Conservation (phyloP, 92 coral and sea anemone genomes). For the Zoanthus sansibaricus region DNA sequence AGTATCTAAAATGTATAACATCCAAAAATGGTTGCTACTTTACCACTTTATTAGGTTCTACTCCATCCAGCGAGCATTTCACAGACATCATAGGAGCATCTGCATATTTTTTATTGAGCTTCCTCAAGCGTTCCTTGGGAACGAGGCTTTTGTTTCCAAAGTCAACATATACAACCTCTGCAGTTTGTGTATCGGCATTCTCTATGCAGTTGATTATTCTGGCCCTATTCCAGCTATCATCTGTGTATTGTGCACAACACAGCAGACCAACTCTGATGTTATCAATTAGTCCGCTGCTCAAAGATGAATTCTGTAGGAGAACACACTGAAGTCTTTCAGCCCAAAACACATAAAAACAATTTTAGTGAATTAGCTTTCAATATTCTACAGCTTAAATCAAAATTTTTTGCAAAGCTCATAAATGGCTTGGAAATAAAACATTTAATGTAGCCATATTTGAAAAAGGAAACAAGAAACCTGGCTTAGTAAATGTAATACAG, state of each 20-base stretch:
- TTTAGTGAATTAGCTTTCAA: too few species aligned
- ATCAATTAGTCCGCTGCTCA: constrained; percentile 50
- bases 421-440: too few species aligned
- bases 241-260: constrained; percentile 87
- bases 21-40: neutral
- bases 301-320: constrained; percentile 19
- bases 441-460: too few species aligned
- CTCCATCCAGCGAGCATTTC: constrained; percentile 80
- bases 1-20: too few species aligned
- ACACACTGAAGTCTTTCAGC: neutral
- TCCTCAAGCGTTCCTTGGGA: constrained; percentile 68
- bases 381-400: too few species aligned
- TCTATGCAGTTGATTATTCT: constrained; percentile 53
- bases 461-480: too few species aligned
- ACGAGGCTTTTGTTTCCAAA: constrained; percentile 87
- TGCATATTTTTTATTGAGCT: constrained; percentile 73
- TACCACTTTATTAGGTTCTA: constrained; percentile 55
- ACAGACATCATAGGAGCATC: constrained; percentile 85
- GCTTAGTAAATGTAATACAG: too few species aligned
- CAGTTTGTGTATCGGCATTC: constrained; percentile 52
- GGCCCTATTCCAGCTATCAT: constrained; percentile 84
- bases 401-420: too few species aligned
- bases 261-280: constrained; percentile 69
- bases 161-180: constrained; percentile 82
- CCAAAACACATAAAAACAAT: too few species aligned